These are phyloP conservation scores for Sialis lutaria DNA, from an alignment of 2,888 invertebrate genomes.

Conservation along the genomic window DNA sequence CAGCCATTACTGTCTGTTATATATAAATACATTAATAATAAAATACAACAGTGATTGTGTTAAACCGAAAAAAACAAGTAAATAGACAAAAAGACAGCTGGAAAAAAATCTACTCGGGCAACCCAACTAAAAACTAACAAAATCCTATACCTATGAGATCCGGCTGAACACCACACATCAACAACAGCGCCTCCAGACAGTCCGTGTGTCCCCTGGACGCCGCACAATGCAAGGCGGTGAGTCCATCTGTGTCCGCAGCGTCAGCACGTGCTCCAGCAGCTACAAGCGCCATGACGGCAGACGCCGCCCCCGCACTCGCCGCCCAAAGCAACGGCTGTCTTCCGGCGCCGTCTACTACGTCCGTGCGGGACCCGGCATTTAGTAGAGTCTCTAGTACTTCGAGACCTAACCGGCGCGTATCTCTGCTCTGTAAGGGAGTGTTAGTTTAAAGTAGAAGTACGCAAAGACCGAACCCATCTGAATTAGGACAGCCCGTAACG, in stretches of 20 bases:
- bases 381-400: constrained; percentile 66
- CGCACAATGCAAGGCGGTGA: constrained; percentile 92
- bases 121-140: not conserved
- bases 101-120: not conserved
- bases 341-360: constrained; percentile 80
- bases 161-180: constrained; percentile 73
- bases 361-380: constrained; percentile 59
- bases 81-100: not conserved
- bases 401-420: constrained; percentile 40
- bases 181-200: constrained; percentile 75
- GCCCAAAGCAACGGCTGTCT: constrained; percentile 94
- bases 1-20: constrained; percentile 75
- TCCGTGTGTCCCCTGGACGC: constrained; percentile 90
- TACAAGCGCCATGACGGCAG: constrained; percentile 76
- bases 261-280: constrained; percentile 75
- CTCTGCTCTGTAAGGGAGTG: constrained; percentile 18
- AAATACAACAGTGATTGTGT: not conserved
- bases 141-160: constrained; percentile 40
- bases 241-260: constrained; percentile 76
- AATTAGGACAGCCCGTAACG: no score
- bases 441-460: no score
- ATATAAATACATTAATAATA: not conserved
- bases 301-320: constrained; percentile 87
- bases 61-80: not conserved
- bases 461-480: no score